phyloP scores from a whole-genome alignment of 2,113 vertebrate species.

The Noturus placidus region DNA sequence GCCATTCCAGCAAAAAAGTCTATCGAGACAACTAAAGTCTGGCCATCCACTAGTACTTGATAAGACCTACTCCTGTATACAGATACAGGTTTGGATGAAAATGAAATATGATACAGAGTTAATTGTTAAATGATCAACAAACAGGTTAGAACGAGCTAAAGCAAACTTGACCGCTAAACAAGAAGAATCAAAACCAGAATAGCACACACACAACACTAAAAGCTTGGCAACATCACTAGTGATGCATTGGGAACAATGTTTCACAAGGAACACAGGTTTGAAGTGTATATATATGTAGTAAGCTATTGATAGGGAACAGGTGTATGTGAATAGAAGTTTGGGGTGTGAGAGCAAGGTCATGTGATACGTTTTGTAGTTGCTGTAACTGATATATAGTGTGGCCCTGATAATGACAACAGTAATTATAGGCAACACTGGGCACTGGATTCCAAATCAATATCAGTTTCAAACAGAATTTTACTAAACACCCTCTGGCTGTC shows the following conservation, averaged over 20 bases:
- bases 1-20: no score
- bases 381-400: neutral
- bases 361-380: neutral
- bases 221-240: neutral
- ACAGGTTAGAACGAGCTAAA: neutral
- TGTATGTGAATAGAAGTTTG: neutral
- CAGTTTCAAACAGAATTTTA: neutral
- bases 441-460: neutral
- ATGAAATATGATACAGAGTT: no score
- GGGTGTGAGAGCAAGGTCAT: neutral
- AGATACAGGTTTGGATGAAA: neutral
- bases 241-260: neutral
- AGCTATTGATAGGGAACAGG: neutral
- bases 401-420: slow-evolving; percentile 20
- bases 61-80: no score
- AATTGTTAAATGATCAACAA: neutral
- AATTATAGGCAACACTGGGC: neutral
- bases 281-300: neutral
- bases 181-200: neutral
- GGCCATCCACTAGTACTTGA: no score
- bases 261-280: neutral
- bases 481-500: slow-evolving; percentile 12
- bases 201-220: neutral
- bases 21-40: no score
- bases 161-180: neutral